Evolutionary conservation across 2,888 invertebrate species (phyloP), one percentile per base, ranked within the genome.

Genomic region (Augiades crinisus): DNA sequence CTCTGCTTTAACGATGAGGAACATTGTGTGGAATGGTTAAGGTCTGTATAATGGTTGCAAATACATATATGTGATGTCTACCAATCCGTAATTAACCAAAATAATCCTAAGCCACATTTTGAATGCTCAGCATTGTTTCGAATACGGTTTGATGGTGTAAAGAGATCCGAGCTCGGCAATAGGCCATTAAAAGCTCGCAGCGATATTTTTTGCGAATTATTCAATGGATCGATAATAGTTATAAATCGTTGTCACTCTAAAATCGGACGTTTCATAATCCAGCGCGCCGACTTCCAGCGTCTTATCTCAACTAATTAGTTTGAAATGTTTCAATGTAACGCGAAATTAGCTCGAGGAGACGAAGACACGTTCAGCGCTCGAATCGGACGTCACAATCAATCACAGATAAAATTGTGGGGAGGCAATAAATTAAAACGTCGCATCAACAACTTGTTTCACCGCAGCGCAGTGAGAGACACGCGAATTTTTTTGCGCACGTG

Each of bases 401-500:
- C 55, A 55, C 50, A 51, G 44, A 54, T 54, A 57, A 57, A 55
- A 57, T 55, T 56, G 49, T 43, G 50, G 53, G 53, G 56, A 47
- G 55, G 31, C 21, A 30, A 44, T 53, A 37, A 51, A 51, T 56
- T 41, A 47, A 49, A 54, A 50, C 14, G 44, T 40, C 46, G 30
- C 53, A 56, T 55, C 60, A 54, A 52, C 17, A 16, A n/a, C 24
- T 12, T 24, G 45, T n/a, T 10, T 16, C 36, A 46, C 36, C 10
- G 17, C 0, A 1, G 4, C 10, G n/a, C n/a, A 19, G 8, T 37
- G 13, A 6, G 16, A 12, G 7, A 37, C 3, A 37, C 37, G 24
- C 14, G 33, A 27, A n/a, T n/a, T n/a, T n/a, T n/a, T 5, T 12
- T n/a, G 30, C 22, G 22, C 6, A n/a, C n/a, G n/a, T n/a, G n/a